phyloP scores from a whole-genome alignment of 2,888 invertebrate genomes.

The Cryptosula pallasiana region DNA sequence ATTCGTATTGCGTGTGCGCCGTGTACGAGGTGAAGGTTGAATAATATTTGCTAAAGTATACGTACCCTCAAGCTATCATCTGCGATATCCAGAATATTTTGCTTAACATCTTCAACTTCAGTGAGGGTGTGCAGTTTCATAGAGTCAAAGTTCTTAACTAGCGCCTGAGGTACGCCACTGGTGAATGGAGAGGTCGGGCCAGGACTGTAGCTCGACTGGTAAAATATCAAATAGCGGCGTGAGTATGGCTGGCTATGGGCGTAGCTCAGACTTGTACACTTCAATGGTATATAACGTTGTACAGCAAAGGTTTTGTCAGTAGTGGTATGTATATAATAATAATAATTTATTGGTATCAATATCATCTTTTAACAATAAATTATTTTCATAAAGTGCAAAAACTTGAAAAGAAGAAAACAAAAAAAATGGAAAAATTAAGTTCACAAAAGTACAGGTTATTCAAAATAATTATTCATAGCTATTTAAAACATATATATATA shows the following conservation, averaged over 20 bases:
- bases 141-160: not conserved
- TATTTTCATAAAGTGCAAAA: not conserved
- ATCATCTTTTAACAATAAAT: not conserved
- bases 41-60: too few species aligned
- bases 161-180: not conserved
- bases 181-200: not conserved
- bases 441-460: too few species aligned
- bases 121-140: not conserved
- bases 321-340: not conserved
- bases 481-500: too few species aligned
- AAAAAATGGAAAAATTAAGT: not conserved
- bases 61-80: not conserved
- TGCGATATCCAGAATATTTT: constrained; percentile 1
- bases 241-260: too few species aligned
- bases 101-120: not conserved
- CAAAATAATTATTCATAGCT: too few species aligned
- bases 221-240: not conserved
- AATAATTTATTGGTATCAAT: not conserved
- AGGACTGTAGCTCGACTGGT: not conserved
- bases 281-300: not conserved
- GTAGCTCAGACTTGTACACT: too few species aligned
- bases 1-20: too few species aligned
- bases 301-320: not conserved
- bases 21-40: too few species aligned
- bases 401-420: not conserved